Evolutionary conservation across 1,140 invertebrate genomes (phyloP).

Genomic region (Catajapyx aquilonaris): DNA sequence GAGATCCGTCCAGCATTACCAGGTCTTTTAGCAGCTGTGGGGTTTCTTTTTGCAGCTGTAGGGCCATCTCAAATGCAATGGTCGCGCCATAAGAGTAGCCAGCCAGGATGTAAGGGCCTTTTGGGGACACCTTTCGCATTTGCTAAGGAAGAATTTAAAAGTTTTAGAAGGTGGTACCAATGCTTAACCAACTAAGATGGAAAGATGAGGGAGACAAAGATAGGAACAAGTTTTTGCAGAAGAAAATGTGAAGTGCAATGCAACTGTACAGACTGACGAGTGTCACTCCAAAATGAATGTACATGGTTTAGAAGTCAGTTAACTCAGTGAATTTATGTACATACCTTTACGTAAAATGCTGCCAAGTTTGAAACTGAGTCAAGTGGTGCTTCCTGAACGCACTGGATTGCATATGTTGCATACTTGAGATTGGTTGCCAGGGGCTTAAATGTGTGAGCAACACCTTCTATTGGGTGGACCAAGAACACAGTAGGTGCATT

Average conservation of each 20-base stretch:
- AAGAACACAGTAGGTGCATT: constrained; percentile 28
- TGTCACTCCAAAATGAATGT: background rate
- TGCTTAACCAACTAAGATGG: constrained; percentile 1
- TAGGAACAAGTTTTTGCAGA: background rate
- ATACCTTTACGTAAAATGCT: constrained; percentile 27
- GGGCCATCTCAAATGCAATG: constrained; percentile 81
- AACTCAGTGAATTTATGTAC: background rate
- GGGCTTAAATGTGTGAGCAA: constrained; percentile 20
- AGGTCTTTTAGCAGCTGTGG: constrained; percentile 35
- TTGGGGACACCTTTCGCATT: constrained; percentile 48
- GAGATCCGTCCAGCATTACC: constrained; percentile 79
- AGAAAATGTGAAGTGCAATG: background rate
- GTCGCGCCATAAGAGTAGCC: constrained; percentile 89
- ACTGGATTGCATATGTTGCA: constrained; percentile 37
- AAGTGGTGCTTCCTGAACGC: constrained; percentile 25
- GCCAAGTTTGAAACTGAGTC: constrained; percentile 27
- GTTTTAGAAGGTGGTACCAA: background rate
- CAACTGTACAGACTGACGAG: background rate
- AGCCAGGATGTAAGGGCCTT: constrained; percentile 62
- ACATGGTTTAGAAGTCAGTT: background rate
- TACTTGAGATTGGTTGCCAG: constrained; percentile 23
- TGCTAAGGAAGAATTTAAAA: constrained; percentile 22
- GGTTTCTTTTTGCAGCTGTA: constrained; percentile 47
- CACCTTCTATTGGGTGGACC: constrained; percentile 38
- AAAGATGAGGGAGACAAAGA: background rate